Evolutionary conservation across 2,113 vertebrate genomes (phyloP).

Genomic region (Erinaceus europaeus): DNA sequence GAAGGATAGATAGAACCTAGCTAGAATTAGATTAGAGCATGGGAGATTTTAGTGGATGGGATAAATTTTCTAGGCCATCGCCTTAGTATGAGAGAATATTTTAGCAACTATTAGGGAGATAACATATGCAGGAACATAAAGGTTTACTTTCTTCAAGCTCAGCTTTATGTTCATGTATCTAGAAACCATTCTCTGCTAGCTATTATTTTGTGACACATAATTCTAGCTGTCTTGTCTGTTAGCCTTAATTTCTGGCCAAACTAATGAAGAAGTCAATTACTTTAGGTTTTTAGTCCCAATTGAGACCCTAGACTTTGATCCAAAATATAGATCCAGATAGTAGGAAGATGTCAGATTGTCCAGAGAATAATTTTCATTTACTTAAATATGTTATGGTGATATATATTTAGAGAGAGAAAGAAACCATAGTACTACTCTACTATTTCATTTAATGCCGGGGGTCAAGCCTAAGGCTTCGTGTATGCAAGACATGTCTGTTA

Average conservation of each 20-base stretch:
- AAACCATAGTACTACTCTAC: too few species aligned
- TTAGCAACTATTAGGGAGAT: neutral
- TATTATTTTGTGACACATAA: neutral
- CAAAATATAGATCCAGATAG: neutral
- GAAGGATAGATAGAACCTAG: too few species aligned
- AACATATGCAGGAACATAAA: neutral
- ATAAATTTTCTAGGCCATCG: neutral
- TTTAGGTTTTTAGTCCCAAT: neutral
- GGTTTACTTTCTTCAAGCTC: neutral
- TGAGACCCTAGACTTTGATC: neutral
- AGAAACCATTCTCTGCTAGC: neutral
- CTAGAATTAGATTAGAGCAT: neutral
- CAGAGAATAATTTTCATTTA: neutral
- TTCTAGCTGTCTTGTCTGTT: neutral
- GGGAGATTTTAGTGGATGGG: neutral
- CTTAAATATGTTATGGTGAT: too few species aligned
- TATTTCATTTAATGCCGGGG: too few species aligned
- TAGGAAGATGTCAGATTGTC: neutral
- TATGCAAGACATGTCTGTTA: too few species aligned
- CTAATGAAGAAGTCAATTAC: neutral
- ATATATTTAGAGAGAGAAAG: too few species aligned
- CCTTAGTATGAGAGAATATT: neutral
- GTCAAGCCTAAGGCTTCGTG: too few species aligned
- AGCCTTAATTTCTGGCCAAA: neutral
- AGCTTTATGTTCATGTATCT: neutral